Percentiles rank a stretch among this genome's conserved stretches.
Conservation (phyloP, 2,113 vertebrate species). For the Gasterosteus nipponicus region DNA sequence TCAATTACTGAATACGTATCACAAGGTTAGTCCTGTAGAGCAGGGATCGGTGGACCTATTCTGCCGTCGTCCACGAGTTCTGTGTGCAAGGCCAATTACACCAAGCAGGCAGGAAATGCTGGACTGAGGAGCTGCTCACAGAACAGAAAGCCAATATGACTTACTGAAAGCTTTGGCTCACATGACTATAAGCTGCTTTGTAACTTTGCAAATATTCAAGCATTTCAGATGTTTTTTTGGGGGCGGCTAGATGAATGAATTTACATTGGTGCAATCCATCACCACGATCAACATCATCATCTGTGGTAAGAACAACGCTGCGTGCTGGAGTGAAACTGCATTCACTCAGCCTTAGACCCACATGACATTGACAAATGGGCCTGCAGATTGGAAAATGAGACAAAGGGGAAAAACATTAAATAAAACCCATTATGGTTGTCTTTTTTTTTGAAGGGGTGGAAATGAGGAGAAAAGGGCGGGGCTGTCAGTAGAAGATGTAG, state of each 20-base stretch:
- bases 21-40: not conserved
- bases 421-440: constrained; percentile 74
- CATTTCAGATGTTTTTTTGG: constrained; percentile 26
- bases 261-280: constrained; percentile 70
- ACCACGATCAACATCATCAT: constrained; percentile 75
- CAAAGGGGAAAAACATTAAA: constrained; percentile 79
- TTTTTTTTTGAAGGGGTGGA: constrained; percentile 66
- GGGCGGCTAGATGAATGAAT: constrained; percentile 49
- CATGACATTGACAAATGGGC: constrained; percentile 78
- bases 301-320: constrained; percentile 71
- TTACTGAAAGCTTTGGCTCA: not conserved
- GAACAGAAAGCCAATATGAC: constrained; percentile 25
- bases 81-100: constrained; percentile 8
- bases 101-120: constrained; percentile 19
- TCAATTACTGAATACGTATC: not conserved
- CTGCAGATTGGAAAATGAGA: constrained; percentile 76
- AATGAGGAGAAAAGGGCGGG: constrained; percentile 67
- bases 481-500: constrained; percentile 64
- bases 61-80: constrained; percentile 2
- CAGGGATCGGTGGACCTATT: constrained; percentile 1
- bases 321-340: constrained; percentile 71
- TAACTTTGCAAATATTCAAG: constrained; percentile 5
- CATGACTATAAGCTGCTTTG: constrained; percentile 18
- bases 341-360: constrained; percentile 67
- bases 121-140: not conserved